A percentile compares a stretch with the other conserved stretches of the same genome.
phyloP scores from a whole-genome alignment of 1,140 invertebrate species.

The Wasmannia auropunctata region DNA sequence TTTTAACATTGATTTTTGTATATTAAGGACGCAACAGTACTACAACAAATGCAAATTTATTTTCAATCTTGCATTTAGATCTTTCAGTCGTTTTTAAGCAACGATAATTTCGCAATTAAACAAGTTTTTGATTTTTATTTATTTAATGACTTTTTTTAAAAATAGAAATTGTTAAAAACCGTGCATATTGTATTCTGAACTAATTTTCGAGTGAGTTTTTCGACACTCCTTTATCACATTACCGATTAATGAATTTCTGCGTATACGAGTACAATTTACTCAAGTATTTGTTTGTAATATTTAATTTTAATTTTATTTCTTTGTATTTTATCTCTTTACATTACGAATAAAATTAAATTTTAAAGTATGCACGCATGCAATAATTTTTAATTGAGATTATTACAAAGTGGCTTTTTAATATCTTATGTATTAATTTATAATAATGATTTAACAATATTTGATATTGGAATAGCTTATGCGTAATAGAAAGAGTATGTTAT shows the following conservation, averaged over 20 bases:
- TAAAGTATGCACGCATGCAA: neutral
- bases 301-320: neutral
- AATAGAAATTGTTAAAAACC: slow-evolving; percentile 5
- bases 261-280: neutral
- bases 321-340: neutral
- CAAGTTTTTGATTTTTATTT: slow-evolving; percentile 14
- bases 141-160: neutral
- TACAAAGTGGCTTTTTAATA: neutral
- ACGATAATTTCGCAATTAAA: neutral
- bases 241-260: neutral
- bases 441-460: neutral
- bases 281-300: neutral
- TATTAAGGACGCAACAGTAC: neutral
- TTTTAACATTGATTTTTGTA: neutral
- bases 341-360: neutral
- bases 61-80: neutral
- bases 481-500: neutral
- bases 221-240: neutral
- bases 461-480: neutral
- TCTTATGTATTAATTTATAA: neutral
- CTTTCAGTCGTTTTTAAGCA: neutral
- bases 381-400: neutral
- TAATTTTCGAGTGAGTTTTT: slow-evolving; percentile 6
- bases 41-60: neutral
- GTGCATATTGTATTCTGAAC: neutral